These are phyloP conservation scores for Mesocentrotus franciscanus DNA, from an alignment of 53 echinoderm and acorn worm genomes.

Conservation along the genomic window DNA sequence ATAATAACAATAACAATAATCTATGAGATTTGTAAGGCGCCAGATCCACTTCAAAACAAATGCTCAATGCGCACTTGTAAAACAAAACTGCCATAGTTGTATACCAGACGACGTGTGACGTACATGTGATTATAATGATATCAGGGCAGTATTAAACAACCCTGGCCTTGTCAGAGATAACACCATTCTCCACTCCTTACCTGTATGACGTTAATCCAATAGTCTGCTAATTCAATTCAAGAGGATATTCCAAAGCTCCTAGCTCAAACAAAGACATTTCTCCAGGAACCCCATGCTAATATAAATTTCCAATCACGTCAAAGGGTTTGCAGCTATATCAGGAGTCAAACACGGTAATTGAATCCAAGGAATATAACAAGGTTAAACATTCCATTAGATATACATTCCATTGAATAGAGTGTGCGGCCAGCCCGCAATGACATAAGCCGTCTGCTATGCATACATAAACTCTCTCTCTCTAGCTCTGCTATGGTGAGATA, in stretches of 20 bases:
- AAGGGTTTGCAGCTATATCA: neutral
- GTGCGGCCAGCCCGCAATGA: neutral
- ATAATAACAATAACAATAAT: no score
- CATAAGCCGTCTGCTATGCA: constrained; percentile 16
- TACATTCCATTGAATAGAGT: constrained; percentile 6
- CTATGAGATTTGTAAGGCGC: no score
- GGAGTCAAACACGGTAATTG: constrained; percentile 25
- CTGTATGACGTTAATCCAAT: neutral
- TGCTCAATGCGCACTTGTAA: no score
- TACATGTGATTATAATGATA: neutral
- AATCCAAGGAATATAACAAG: neutral
- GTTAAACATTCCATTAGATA: constrained; percentile 26
- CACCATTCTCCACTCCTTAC: neutral
- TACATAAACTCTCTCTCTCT: neutral
- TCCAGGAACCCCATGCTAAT: neutral
- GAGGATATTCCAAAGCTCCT: neutral
- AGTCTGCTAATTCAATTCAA: neutral
- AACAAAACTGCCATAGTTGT: no score
- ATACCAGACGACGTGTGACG: no score
- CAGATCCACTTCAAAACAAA: no score
- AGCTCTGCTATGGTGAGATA: neutral
- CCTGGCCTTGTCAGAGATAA: neutral
- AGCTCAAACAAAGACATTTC: constrained; percentile 13
- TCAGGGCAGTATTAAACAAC: neutral
- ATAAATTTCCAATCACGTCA: neutral